Conservation (phyloP, 2,888 invertebrate genomes). For the Liodrosophila aerea region DNA sequence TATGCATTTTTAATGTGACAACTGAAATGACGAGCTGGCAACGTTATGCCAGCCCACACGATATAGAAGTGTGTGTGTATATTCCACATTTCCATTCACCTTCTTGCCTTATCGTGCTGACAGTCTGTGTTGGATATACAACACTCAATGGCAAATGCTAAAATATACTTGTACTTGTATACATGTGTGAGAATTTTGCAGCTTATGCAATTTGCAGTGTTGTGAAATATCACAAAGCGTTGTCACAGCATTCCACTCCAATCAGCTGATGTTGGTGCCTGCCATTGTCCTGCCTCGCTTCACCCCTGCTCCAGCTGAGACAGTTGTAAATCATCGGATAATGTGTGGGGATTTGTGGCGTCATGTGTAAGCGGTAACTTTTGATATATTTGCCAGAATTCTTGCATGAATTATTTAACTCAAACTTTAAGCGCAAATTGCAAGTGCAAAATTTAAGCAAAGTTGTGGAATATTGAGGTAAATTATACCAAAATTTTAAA, state of each 20-base stretch:
- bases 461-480: neutral
- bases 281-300: no score
- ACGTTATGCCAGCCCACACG: constrained; percentile 3
- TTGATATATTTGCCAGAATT: constrained; percentile 8
- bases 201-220: constrained; percentile 61
- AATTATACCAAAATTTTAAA: no score
- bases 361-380: constrained; percentile 19
- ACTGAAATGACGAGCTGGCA: constrained; percentile 71
- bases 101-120: constrained; percentile 29
- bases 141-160: constrained; percentile 12
- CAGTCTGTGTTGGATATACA: constrained; percentile 13
- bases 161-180: constrained; percentile 14
- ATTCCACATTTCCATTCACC: constrained; percentile 11
- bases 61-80: no score
- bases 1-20: constrained; percentile 80
- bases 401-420: constrained; percentile 20
- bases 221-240: constrained; percentile 51
- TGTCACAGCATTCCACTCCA: constrained; percentile 36
- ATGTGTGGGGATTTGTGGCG: constrained; percentile 34
- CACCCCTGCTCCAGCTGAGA: constrained; percentile 23
- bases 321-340: constrained; percentile 47
- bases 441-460: neutral
- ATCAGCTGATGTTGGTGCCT: no score
- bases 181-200: constrained; percentile 32
- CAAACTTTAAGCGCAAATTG: neutral